Evolutionary conservation across 1,140 invertebrate genomes (phyloP).

Genomic region (Apis mellifera): DNA sequence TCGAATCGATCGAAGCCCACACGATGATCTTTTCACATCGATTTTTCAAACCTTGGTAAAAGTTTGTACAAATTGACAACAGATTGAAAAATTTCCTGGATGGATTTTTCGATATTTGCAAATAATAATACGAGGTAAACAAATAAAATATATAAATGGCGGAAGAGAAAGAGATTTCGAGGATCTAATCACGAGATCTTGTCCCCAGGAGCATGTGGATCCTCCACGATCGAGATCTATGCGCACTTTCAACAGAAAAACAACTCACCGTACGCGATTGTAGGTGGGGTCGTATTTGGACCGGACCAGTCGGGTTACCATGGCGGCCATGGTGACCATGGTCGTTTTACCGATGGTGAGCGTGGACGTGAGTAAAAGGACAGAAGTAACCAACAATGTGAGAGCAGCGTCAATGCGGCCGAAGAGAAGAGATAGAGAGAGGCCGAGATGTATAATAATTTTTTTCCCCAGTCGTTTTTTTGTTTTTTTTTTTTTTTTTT

Average conservation of each 20-base stretch:
- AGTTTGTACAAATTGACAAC: too few relatives aligned
- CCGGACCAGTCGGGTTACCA: constrained; percentile 76
- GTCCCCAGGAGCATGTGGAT: not conserved
- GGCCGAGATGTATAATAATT: constrained; percentile 19
- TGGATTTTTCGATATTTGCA: too few relatives aligned
- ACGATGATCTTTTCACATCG: too few relatives aligned
- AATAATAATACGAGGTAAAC: too few relatives aligned
- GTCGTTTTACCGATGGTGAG: constrained; percentile 73
- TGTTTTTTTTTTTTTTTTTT: constrained; percentile 35
- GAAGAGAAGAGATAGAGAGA: constrained; percentile 64
- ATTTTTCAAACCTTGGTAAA: too few relatives aligned
- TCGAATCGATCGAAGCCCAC: too few relatives aligned
- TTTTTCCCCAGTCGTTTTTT: not conserved
- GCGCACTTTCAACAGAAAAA: constrained; percentile 74
- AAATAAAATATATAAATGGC: too few relatives aligned
- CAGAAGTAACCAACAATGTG: constrained; percentile 82
- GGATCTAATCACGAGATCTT: not conserved
- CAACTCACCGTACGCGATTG: constrained; percentile 81
- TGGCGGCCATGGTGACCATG: constrained; percentile 70
- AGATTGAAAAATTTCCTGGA: too few relatives aligned
- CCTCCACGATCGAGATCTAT: constrained; percentile 56
- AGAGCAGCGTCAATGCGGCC: constrained; percentile 80
- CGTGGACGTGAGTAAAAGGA: constrained; percentile 79
- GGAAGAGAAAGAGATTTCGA: not conserved
- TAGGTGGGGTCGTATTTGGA: constrained; percentile 77